phyloP scores from a whole-genome alignment of 2,797 vertebrate genomes.

The Lateolabrax maculatus region DNA sequence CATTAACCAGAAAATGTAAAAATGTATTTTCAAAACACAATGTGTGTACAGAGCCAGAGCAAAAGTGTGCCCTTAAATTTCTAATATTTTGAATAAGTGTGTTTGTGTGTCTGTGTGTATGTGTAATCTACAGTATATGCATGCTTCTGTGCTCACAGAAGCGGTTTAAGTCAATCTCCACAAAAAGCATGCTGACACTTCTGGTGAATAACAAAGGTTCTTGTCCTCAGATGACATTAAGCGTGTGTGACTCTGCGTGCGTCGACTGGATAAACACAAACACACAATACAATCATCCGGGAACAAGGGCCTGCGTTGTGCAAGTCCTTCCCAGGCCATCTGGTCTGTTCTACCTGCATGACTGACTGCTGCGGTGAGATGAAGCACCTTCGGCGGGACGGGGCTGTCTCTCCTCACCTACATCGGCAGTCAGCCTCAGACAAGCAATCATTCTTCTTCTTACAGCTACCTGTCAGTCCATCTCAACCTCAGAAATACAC shows the following conservation, averaged over 20 bases:
- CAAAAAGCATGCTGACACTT: conserved; percentile 29
- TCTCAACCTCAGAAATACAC: conserved; percentile 65
- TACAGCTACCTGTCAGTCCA: conserved; percentile 73
- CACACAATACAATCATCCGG: conserved; percentile 63
- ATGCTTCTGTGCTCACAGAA: conserved; percentile 3
- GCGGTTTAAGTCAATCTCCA: conserved; percentile 17
- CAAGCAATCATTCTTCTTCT: conserved; percentile 69
- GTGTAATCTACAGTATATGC: neutral
- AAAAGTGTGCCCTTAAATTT: neutral
- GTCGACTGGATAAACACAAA: conserved; percentile 55
- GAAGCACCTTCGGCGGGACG: conserved; percentile 56
- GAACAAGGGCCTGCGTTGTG: conserved; percentile 57
- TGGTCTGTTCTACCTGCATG: conserved; percentile 65
- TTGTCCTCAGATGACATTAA: conserved; percentile 56
- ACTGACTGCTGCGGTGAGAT: conserved; percentile 54
- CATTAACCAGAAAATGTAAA: neutral
- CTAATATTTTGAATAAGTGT: neutral
- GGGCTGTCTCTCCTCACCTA: conserved; percentile 57
- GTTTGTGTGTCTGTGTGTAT: neutral
- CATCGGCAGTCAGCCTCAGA: conserved; percentile 67
- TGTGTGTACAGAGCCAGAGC: neutral
- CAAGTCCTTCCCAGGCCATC: conserved; percentile 70
- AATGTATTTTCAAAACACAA: conserved; percentile 16
- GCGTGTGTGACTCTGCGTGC: conserved; percentile 41
- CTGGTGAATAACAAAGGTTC: conserved; percentile 47